phyloP scores from a whole-genome alignment of 2,888 invertebrate species.

The Callimorpha dominula region DNA sequence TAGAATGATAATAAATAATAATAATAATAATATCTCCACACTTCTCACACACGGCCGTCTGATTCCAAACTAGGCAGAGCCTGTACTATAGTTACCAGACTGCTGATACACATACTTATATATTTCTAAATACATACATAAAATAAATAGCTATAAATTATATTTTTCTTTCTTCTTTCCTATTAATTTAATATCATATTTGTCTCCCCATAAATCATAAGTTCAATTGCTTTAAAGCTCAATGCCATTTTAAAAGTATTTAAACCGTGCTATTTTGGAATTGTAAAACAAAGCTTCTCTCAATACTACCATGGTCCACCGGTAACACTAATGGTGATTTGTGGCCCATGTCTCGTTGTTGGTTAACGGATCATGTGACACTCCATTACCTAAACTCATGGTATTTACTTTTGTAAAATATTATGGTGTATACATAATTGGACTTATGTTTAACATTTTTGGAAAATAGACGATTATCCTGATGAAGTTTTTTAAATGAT shows the following conservation, averaged over 20 bases:
- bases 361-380: constrained; percentile 66
- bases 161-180: too few species aligned
- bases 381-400: constrained; percentile 52
- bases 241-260: background rate
- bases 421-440: background rate
- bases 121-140: too few species aligned
- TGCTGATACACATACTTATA: too few species aligned
- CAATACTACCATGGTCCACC: constrained; percentile 61
- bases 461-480: background rate
- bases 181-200: background rate
- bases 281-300: background rate
- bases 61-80: too few species aligned
- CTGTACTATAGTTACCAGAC: too few species aligned
- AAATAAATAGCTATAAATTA: too few species aligned
- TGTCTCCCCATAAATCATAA: background rate
- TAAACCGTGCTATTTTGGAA: background rate
- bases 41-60: too few species aligned
- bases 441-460: background rate
- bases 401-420: constrained; percentile 17
- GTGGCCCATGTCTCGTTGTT: constrained; percentile 77
- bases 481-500: background rate
- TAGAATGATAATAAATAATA: too few species aligned
- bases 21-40: too few species aligned
- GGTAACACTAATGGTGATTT: constrained; percentile 80
- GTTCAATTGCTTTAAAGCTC: background rate